Evolutionary conservation across 2,888 invertebrate species (phyloP), one percentile per base, ranked within the genome.

Genomic region (Exephanes ischioxanthus): DNA sequence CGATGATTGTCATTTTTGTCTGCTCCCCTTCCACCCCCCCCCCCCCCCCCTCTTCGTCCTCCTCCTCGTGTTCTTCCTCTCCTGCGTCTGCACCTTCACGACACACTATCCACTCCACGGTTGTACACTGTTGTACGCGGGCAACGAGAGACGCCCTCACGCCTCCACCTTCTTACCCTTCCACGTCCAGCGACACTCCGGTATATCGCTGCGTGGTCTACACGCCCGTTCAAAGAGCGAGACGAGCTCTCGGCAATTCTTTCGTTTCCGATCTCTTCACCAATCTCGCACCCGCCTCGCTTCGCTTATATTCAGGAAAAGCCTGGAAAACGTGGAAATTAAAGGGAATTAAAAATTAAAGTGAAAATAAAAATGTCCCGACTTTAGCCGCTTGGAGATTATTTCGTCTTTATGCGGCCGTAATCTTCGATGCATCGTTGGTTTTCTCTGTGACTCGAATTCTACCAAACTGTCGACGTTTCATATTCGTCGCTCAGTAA

Each of bases 1-100:
- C 93, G 94, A 94, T 94, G 94, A 94, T 94, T 94, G 94, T 94
- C 93, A 94, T 93, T 94, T 94, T 92, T 93, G 90, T 91, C 89
- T 89, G 90, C 87, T 87, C 88, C 86, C 84, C 85, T 81, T 84
- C 86, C 83, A 72, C 76, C 63, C 78, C 83, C 77, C 53, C 77
- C 53, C 80, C 78, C 70, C 58, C 82, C 67, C 83, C 84, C 55
- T 85, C 83, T 53, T 73, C 67, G 11, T 33, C 45, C 26, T 83
- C 68, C 33, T n/a, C 85, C 41, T 80, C 76, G 61, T 83, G 22
- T 51, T 41, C 51, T 26, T 6, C 45, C 55, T n/a, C 5, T 66
- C 26, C 82, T 37, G 45, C 67, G 30, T 61, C 76, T 55, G 73
- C 55, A 22, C 58, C 58, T 61, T 73, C 66, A 45, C 53, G 30